Evolutionary conservation across 2,797 vertebrate species (phyloP), one percentile per base, ranked within the genome.

Genomic region (Sciaenops ocellatus): DNA sequence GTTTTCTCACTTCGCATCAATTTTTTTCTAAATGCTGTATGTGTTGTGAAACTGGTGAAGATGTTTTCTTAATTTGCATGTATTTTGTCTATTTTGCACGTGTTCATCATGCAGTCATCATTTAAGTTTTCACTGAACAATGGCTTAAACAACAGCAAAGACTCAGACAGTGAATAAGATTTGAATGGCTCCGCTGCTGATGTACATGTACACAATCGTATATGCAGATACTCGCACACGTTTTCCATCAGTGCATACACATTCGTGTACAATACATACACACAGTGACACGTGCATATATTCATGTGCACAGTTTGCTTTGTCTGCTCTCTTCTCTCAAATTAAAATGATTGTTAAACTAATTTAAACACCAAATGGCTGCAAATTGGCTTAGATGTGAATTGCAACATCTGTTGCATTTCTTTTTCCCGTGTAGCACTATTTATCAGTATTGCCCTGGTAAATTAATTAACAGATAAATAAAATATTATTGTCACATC

Each of bases 361-460:
- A 62, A 76, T 69, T 82, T 7, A 57, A 75, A 47, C 26, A 28
- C 12, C 17, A 24, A 59, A 50, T 12, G 1, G 3, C 38, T 63
- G 59, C 57, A 78, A 61, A 76, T 30, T 69, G 50, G 9, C 24
- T 38, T 5, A 8, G 22, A 65, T 8, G 13, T 60, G 16, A 70
- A 57, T 28, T 24, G 16, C 15, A 60, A 34, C 68, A 74, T 79
- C 57, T 69, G 79, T 55, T 68, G 46, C 1, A 44, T 51, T 79
- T 30, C 8, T 28, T 47, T 48, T 62, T 77, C 15, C 51, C n/a
- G 28, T 3, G 34, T 24, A 8, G 44, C 13, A 11, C 2, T 10
- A 16, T 56, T 56, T 30, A 42, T 30, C 18, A 47, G 30, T 7
- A 18, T 12, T 18, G 12, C 6, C 0, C 4, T 3, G 2, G 65